Base-by-base conservation (phyloP, 2,797 vertebrate species). In the Tarsius wallacei region DNA sequence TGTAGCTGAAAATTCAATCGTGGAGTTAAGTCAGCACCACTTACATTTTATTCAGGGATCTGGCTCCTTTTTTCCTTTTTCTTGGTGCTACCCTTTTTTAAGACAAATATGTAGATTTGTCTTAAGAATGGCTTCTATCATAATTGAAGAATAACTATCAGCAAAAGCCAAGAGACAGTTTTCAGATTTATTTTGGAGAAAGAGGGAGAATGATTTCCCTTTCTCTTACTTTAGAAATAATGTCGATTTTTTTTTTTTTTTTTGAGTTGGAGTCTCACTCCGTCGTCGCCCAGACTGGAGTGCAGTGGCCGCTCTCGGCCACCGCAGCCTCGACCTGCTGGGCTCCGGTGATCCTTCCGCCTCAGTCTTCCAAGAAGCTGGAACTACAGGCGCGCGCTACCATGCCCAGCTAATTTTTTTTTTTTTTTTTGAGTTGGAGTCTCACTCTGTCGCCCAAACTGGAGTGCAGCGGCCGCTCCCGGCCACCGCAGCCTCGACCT, bases 171-270 rank as follows among this genome's bases (percentile, higher is more conserved):
- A 68, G 8, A 6, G 14, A 61, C 1, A 24, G 57, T 93, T 93
- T 51, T 26, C 36, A 51, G 17, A 70, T 5, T 82, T 12, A 59
- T n/a, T 77, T 81, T 47, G 21, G 16, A 91, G 31, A n/a, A 84
- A 86, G 49, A 89, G 31, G 78, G n/a, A 85, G 11, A 63, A 76
- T 70, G 16, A 7, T 16, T 70, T 61, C 15, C 4, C 21, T 53
- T 13, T 68, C 24, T 94, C 16, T 94, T 70, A 89, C 51, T 81
- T 87, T 87, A 84, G n/a, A 49, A 49, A 53, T 49, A 86, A 78
- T 17, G 51, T 19, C 51, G 42, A 73, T 91, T 93, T 95, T 63
- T 28, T 42, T 42, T 42, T 42, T 42, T 42, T 42, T 42, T 42
- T 42, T 42, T 42, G 42, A 42, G 42, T 42, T 42, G 42, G 42